A percentile compares a stretch with the other conserved stretches of the same genome.
phyloP scores from a whole-genome alignment of 2,113 vertebrate species.

The Ptilonorhynchus violaceus region DNA sequence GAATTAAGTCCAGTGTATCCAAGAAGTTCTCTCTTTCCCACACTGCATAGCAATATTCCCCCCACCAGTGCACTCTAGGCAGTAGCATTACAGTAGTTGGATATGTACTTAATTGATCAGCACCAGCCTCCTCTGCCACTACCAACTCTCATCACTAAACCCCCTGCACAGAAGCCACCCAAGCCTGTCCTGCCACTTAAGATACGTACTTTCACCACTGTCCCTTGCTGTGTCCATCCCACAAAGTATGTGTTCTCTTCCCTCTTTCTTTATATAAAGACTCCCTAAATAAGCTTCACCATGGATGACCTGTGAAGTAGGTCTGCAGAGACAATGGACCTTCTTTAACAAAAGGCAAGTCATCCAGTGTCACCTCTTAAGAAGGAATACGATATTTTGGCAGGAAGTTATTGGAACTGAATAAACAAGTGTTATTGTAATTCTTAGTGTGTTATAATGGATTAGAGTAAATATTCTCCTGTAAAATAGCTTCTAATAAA shows the following conservation, averaged over 20 bases:
- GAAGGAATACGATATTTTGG: accelerated
- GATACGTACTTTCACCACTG: not conserved
- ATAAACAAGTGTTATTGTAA: not conserved
- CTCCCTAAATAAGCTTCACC: not conserved
- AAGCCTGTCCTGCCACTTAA: not conserved
- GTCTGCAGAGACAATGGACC: not conserved
- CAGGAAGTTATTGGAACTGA: not conserved
- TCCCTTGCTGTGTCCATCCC: not conserved
- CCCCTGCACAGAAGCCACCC: not conserved
- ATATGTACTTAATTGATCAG: not conserved
- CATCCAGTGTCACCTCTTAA: not conserved
- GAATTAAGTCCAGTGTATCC: not conserved
- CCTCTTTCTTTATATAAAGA: not conserved
- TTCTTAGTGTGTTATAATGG: not conserved
- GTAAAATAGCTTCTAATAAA: not conserved
- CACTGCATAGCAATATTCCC: not conserved
- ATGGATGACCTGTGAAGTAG: not conserved
- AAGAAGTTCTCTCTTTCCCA: not conserved
- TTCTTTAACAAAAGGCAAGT: not conserved
- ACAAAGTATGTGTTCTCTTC: not conserved
- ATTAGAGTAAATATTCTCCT: not conserved
- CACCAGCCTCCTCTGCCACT: not conserved
- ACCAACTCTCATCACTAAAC: not conserved
- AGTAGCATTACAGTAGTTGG: not conserved
- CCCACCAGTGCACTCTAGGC: not conserved